Percentiles rank a stretch among this genome's conserved stretches.
Conservation (phyloP, 1,140 invertebrate genomes). For the Neuroterus valhalla region DNA sequence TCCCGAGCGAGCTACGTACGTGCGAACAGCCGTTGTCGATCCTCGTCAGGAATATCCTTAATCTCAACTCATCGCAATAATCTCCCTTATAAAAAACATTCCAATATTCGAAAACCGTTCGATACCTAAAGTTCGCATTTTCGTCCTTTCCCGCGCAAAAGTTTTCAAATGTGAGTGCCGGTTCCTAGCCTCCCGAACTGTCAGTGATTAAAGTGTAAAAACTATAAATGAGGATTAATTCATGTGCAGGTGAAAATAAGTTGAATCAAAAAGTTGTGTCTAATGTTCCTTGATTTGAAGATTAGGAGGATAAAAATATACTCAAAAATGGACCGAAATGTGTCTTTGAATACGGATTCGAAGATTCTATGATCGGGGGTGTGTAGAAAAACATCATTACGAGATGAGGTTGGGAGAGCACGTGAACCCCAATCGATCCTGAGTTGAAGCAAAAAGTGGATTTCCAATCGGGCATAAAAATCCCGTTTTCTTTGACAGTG, state of each 20-base stretch:
- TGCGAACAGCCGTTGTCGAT: slow-evolving; percentile 42
- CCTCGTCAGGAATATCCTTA: slow-evolving; percentile 3
- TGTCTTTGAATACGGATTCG: too few relatives aligned
- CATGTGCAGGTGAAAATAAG: too few relatives aligned
- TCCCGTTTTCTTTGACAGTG: background rate
- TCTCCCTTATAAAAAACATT: background rate
- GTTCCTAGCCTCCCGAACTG: too few relatives aligned
- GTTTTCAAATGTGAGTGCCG: too few relatives aligned
- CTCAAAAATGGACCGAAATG: too few relatives aligned
- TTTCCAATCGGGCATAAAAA: slow-evolving; percentile 35
- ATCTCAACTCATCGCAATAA: background rate
- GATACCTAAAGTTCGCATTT: slow-evolving; percentile 24
- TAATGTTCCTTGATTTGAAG: too few relatives aligned
- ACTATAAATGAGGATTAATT: too few relatives aligned
- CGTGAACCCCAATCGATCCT: background rate
- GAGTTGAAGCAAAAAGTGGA: slow-evolving; percentile 39
- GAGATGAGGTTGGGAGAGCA: slow-evolving; percentile 32
- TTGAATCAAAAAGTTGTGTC: too few relatives aligned
- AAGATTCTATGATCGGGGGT: too few relatives aligned
- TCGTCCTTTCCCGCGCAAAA: background rate
- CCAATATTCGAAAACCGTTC: slow-evolving; percentile 38
- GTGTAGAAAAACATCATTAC: background rate
- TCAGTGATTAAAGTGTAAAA: too few relatives aligned
- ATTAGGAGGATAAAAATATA: too few relatives aligned
- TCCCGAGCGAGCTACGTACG: slow-evolving; percentile 46